Conservation (phyloP, 2,888 invertebrate genomes). For the Campopleginae sp. region DNA sequence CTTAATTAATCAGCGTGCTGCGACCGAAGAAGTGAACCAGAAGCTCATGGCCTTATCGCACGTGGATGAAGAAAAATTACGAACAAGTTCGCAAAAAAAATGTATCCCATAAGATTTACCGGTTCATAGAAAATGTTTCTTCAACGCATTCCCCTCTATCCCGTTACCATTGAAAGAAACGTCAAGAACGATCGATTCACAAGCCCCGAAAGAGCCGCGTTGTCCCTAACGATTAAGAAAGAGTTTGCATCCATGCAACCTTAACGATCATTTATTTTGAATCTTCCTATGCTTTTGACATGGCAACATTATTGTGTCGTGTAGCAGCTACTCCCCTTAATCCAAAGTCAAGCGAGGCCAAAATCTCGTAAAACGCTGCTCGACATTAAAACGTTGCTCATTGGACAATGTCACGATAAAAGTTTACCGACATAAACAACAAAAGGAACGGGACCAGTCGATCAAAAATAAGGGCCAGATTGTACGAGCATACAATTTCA, state of each 20-base stretch:
- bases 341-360: not conserved
- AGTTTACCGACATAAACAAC: not conserved
- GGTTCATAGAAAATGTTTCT: not conserved
- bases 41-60: not conserved
- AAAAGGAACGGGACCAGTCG: not conserved
- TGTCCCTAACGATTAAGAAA: too few species aligned
- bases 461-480: slow-evolving; percentile 14
- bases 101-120: not conserved
- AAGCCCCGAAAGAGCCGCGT: too few species aligned
- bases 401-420: not conserved
- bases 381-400: not conserved
- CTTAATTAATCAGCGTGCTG: slow-evolving; percentile 52
- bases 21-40: slow-evolving; percentile 43
- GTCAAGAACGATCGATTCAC: not conserved
- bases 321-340: too few species aligned
- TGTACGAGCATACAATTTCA: slow-evolving; percentile 18
- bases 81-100: slow-evolving; percentile 18
- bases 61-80: not conserved
- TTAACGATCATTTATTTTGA: too few species aligned
- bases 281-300: too few species aligned
- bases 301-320: too few species aligned
- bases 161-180: not conserved
- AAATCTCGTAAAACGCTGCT: not conserved
- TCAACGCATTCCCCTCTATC: not conserved
- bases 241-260: too few species aligned